Base-by-base conservation (phyloP, 2,888 invertebrate species). In the Ormyrus thymus region DNA sequence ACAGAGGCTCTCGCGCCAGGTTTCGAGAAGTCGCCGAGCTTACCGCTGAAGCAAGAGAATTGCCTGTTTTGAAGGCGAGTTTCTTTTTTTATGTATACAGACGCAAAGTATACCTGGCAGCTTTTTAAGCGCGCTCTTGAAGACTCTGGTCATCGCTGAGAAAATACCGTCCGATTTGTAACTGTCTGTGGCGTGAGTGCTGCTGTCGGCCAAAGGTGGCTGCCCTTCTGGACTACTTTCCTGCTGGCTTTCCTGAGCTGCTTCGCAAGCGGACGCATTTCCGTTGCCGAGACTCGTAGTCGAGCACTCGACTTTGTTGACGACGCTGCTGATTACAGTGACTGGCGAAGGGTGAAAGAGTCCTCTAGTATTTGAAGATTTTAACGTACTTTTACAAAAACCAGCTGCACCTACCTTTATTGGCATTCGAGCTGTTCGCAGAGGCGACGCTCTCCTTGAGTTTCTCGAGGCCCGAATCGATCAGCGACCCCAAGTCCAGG, bases 401-500 rank as follows among this genome's bases (percentile, higher is more conserved):
- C 7, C 51, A 56, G 53, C 68, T 59, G 53, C 46, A 53, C 11
- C 11, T 65, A 74, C 73, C 65, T 56, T 77, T 77, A 11, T 69
- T 51, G 58, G 46, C 46, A 48, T 15, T 55, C 6, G 71, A 65
- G 9, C 15, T 64, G 43, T 51, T 64, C 2, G 61, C 53, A 4
- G 58, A 64, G 1, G 82, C 66, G 0, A 77, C 64, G 0, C 81
- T 79, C 8, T 82, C 75, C 51, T 86, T 85, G 7, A 89, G 72
- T 59, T 87, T 86, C 73, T 86, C 87, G 45, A 90, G 74, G 8
- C 88, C 85, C 4, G 88, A 84, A 15, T 85, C 84, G 5, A 89
- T 86, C 48, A 88, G 69, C 7, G 88, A 86, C 6, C 76, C 79
- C 43, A 89, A 61, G 58, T 88, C 85, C 3, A 81, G 55, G 0